Base-by-base conservation (phyloP, 2,113 vertebrate genomes). In the Accipiter cooperii region DNA sequence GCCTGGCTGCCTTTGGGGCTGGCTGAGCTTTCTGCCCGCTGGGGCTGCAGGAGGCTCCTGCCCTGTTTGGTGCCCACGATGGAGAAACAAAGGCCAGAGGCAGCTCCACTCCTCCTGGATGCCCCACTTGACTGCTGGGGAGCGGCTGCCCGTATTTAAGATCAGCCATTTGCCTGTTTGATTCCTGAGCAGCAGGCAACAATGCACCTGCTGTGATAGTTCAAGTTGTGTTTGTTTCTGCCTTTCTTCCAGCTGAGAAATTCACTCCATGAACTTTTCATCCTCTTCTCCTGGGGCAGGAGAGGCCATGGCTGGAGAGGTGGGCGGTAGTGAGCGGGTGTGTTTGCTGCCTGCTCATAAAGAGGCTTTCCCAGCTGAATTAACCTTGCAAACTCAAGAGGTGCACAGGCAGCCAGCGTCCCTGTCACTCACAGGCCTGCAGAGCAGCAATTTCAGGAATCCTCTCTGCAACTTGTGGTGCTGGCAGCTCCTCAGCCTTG, bases 191-290 rank as follows among this genome's bases (percentile, higher is more conserved):
- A 94, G 92, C 90, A 84, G 90, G 94, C 77, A 89, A 7, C 42
- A 10, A 44, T 7, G 17, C 1, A 3, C 90, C 87, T 58, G 92
- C 95, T 97, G 94, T 42, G 92, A 78, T 9, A 82, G 95, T 93
- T 93, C 84, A 93, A 82, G 52, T 54, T 93, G 60, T 79, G 69
- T 95, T 97, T 93, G 96, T 91, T 96, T 97, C 84, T 96, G 84
- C 82, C 65, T 89, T 91, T 85, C 61, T 77, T 91, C 90, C 92
- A 93, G 94, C 92, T 95, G 92, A 95, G 87, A 91, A 82, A 85
- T 87, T 77, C 55, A 42, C 69, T 91, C 64, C 0, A 4, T 87
- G 92, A 97, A 91, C 65, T 91, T 96, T 87, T 90, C 46, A 84
- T 94, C 69, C 84, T 79, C 65, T 66, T 82, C 84, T 85, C 47